Evolutionary conservation across 2,113 vertebrate genomes (phyloP), one percentile per base, ranked within the genome.

Genomic region (Capra hircus): DNA sequence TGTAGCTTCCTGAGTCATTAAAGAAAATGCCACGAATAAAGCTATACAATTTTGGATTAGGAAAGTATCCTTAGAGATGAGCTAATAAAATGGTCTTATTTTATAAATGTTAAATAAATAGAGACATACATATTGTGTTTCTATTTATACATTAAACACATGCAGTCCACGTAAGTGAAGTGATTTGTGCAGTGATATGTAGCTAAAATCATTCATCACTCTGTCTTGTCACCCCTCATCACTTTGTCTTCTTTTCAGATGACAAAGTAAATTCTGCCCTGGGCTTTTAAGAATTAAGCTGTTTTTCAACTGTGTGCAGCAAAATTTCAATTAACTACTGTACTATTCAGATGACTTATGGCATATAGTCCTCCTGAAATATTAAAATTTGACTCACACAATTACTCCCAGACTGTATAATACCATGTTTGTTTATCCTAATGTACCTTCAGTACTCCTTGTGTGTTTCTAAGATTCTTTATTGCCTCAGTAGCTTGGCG

Each of bases 401-500:
- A 16, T 87, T 30, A 7, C 3, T 48, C 6, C 2, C 9, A 33
- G 91, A 87, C 2, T 0, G 27, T 59, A 33, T n/a, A 5, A 64
- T 10, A 33, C 3, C 23, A 33, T 11, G 5, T 11, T n/a, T 57
- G 1, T 93, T 93, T 90, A 50, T 6, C 23, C 84, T 52, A 15
- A 0, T 3, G 12, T 97, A 99, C 99, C 98, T 99, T 99, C 1
- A 99, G 97, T 23, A 98, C 98, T 17, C 97, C 97, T 97, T 99
- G 99, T 11, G 98, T 97, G 74, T 98, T 98, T 71, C 98, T 97
- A 45, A 99, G 98, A 12, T 99, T 99, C 95, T 98, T 99, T 16
- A 98, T 97, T 0, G 99, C 98, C 93, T 99, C 99, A 1, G 98
- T 97, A 71, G 99, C 99, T 98, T 99, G 98, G 87, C 99, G 98